Conservation (phyloP, 2,113 vertebrate species). For the Sitta europaea region DNA sequence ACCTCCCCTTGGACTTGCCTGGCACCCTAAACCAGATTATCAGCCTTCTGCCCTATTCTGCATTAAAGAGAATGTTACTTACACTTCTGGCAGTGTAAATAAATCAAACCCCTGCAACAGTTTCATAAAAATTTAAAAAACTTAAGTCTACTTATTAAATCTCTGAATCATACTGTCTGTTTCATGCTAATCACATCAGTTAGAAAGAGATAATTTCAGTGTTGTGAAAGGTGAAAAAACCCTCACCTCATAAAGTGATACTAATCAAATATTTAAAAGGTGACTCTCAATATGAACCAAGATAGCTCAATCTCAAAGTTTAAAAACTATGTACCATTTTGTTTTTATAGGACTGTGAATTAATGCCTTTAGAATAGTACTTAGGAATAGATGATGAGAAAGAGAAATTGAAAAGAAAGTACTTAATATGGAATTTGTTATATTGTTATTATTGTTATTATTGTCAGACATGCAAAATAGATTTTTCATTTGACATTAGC, state of each 20-base stretch:
- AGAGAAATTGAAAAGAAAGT: not conserved
- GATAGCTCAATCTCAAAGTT: not conserved
- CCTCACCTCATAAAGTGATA: not conserved
- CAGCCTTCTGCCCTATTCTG: not conserved
- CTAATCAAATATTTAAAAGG: not conserved
- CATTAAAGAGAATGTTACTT: not conserved
- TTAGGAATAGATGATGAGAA: not conserved
- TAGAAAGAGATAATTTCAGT: not conserved
- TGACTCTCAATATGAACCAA: not conserved
- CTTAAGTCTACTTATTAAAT: not conserved
- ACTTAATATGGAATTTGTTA: not conserved
- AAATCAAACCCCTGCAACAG: not conserved
- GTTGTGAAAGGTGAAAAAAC: not conserved
- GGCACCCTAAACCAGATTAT: not conserved
- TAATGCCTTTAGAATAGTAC: not conserved
- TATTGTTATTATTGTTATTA: not conserved
- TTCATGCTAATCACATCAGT: not conserved
- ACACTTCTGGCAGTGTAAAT: not conserved
- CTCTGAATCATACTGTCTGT: not conserved
- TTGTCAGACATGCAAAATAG: not conserved
- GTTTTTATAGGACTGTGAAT: not conserved
- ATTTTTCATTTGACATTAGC: not conserved
- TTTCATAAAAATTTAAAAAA: not conserved
- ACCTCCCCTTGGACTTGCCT: accelerated
- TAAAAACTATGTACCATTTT: not conserved